Conservation (phyloP, 1,140 invertebrate genomes). For the Sycobia sp. region DNA sequence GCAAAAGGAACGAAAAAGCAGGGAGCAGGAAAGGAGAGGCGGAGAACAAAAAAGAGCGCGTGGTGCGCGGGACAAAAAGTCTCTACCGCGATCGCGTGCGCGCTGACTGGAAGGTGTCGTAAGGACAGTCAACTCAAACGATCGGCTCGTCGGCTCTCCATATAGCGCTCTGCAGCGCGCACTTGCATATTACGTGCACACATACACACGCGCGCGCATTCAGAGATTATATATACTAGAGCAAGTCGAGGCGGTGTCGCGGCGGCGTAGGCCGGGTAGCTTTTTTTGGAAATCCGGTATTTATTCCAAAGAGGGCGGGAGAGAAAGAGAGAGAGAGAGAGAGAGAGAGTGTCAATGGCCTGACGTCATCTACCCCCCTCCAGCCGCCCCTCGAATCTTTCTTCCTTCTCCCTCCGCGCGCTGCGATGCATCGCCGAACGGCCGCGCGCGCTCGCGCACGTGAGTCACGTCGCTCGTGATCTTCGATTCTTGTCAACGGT, state of each 20-base stretch:
- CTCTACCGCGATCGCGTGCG: too few relatives aligned
- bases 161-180: too few relatives aligned
- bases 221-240: not conserved
- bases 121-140: slow-evolving; percentile 27
- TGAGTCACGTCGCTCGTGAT: slow-evolving; percentile 35
- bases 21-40: too few relatives aligned
- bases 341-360: slow-evolving; percentile 51
- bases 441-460: slow-evolving; percentile 8
- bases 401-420: not conserved
- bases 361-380: slow-evolving; percentile 44
- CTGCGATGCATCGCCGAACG: not conserved
- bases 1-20: too few relatives aligned
- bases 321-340: too few relatives aligned
- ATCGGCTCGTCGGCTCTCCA: too few relatives aligned
- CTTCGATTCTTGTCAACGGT: slow-evolving; percentile 34
- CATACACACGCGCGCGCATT: too few relatives aligned
- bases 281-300: slow-evolving; percentile 52
- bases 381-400: slow-evolving; percentile 18
- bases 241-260: not conserved
- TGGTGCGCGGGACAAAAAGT: too few relatives aligned
- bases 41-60: too few relatives aligned
- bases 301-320: too few relatives aligned
- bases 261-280: slow-evolving; percentile 33
- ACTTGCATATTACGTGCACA: too few relatives aligned
- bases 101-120: slow-evolving; percentile 20